phyloP scores from a whole-genome alignment of 2,888 invertebrate species.

The Calephelis perditalis region DNA sequence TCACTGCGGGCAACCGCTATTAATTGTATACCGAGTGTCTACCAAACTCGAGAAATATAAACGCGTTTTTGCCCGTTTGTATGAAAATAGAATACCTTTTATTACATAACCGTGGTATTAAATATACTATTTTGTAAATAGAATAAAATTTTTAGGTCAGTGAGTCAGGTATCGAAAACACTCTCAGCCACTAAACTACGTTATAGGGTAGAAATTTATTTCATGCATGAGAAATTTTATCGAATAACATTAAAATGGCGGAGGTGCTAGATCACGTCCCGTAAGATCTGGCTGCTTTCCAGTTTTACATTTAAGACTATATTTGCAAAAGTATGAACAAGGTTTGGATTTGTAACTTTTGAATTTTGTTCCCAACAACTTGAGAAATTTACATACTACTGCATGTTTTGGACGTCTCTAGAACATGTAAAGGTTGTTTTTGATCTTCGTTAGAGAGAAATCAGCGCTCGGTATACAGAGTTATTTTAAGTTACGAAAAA shows the following conservation, averaged over 20 bases:
- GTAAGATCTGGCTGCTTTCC: conserved; percentile 34
- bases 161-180: conserved; percentile 1
- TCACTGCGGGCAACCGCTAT: too few species aligned
- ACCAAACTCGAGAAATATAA: too few species aligned
- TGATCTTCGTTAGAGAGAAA: too few species aligned
- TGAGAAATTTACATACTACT: conserved; percentile 5
- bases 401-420: too few species aligned
- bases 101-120: neutral
- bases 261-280: conserved; percentile 28
- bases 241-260: conserved; percentile 25
- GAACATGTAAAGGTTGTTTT: too few species aligned
- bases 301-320: conserved; percentile 34
- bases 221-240: conserved; percentile 21
- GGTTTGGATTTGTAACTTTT: conserved; percentile 17
- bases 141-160: neutral
- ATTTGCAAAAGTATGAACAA: conserved; percentile 27
- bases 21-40: too few species aligned
- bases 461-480: too few species aligned
- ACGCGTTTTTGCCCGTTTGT: too few species aligned
- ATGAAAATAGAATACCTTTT: too few species aligned
- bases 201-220: conserved; percentile 9
- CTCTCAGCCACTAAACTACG: conserved; percentile 1
- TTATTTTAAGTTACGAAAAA: too few species aligned
- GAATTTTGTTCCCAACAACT: conserved; percentile 12
- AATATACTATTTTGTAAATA: neutral